Evolutionary conservation across 2,797 vertebrate species (phyloP).

Genomic region (Cossypha heuglini): DNA sequence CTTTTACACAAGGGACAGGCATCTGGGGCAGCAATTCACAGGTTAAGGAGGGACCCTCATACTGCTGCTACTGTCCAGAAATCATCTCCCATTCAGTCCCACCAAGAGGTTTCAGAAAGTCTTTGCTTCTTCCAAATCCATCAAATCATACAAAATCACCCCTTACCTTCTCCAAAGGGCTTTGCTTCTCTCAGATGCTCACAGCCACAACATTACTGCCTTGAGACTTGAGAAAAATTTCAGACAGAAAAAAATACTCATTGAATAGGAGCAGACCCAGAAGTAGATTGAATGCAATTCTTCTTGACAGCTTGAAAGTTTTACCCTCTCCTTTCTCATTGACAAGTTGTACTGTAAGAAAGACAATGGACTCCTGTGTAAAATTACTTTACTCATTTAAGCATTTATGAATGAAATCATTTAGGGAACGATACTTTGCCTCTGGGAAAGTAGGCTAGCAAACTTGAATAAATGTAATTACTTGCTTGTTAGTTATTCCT

Average conservation of each 20-base stretch:
- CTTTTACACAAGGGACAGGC: not conserved
- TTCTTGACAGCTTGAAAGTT: not conserved
- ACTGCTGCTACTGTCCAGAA: not conserved
- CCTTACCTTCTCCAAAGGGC: not conserved
- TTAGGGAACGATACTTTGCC: conserved; percentile 9
- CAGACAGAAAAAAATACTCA: not conserved
- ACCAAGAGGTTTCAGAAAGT: not conserved
- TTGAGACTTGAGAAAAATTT: not conserved
- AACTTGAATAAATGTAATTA: conserved; percentile 4
- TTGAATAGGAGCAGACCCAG: not conserved
- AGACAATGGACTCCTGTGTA: not conserved
- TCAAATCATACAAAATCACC: not conserved
- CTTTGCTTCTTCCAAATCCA: not conserved
- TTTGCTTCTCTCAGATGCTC: not conserved
- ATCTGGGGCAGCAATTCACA: not conserved
- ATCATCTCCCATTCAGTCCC: not conserved
- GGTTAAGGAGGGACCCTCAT: not conserved
- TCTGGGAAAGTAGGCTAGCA: conserved; percentile 3
- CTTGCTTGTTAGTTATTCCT: conserved; percentile 19
- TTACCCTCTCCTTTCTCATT: not conserved
- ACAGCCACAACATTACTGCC: not conserved
- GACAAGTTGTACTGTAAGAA: not conserved
- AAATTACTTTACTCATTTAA: not conserved
- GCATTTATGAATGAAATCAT: conserved; percentile 12
- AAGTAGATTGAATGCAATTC: not conserved